Conservation (phyloP, 2,888 invertebrate genomes). For the Callyntrura guangdongensis region DNA sequence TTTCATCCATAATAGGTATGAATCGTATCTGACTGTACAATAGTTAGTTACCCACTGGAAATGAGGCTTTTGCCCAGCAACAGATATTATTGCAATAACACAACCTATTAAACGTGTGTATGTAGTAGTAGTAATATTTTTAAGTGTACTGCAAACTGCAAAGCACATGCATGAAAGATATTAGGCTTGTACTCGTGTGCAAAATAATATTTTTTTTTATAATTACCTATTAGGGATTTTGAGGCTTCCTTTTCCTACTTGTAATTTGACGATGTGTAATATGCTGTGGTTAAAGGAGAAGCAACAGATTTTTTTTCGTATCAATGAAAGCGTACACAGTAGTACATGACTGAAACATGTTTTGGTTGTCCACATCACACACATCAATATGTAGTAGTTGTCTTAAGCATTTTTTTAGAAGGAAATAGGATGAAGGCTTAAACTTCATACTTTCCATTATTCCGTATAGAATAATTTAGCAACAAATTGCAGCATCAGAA, state of each 20-base stretch:
- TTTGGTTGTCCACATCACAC: background rate
- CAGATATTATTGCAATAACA: conserved; percentile 6
- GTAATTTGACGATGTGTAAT: conserved; percentile 62
- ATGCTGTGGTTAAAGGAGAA: conserved; percentile 38
- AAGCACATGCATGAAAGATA: background rate
- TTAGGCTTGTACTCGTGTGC: too few relatives aligned
- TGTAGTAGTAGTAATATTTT: background rate
- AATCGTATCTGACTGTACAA: background rate
- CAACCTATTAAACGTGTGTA: background rate
- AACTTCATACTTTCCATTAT: background rate
- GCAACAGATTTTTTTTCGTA: background rate
- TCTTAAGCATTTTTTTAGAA: background rate
- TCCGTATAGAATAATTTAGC: background rate
- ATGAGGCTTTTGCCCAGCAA: conserved; percentile 38
- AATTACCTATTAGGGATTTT: conserved; percentile 56
- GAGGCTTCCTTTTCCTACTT: conserved; percentile 73
- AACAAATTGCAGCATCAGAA: background rate
- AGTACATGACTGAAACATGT: background rate
- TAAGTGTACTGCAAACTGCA: background rate
- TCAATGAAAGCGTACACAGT: background rate
- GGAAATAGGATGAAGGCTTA: background rate
- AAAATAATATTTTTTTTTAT: background rate
- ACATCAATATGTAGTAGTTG: background rate
- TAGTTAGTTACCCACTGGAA: conserved; percentile 12
- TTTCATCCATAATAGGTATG: background rate